Evolutionary conservation across 2,888 invertebrate genomes (phyloP).

Genomic region (Polydrusus cervinus): DNA sequence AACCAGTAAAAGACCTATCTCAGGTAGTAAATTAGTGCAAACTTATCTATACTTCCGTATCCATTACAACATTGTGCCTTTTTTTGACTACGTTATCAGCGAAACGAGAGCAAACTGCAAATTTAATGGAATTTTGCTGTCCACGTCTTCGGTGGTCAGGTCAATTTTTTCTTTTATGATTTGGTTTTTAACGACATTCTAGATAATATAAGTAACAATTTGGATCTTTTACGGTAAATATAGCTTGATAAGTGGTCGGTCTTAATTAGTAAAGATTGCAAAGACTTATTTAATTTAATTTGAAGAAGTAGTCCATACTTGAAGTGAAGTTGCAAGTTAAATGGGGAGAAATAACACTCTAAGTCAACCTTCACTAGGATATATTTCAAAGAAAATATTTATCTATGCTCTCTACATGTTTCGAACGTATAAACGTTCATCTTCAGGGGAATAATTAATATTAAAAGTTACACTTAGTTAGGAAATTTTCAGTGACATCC

Average conservation of each 20-base stretch:
- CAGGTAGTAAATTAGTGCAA: slow-evolving; percentile 44
- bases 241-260: background rate
- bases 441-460: too few relatives aligned
- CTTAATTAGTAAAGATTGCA: too few relatives aligned
- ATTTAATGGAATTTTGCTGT: slow-evolving; percentile 61
- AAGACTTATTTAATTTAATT: too few relatives aligned
- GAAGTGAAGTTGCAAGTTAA: too few relatives aligned
- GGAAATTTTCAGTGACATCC: too few relatives aligned
- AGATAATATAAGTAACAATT: background rate
- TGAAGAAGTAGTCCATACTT: too few relatives aligned
- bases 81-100: slow-evolving; percentile 52
- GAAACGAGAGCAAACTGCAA: slow-evolving; percentile 50
- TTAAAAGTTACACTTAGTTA: too few relatives aligned
- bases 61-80: slow-evolving; percentile 6
- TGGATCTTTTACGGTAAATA: background rate
- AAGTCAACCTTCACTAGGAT: too few relatives aligned
- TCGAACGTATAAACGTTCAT: too few relatives aligned
- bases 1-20: slow-evolving; percentile 22
- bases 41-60: slow-evolving; percentile 37
- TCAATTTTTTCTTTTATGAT: slow-evolving; percentile 9
- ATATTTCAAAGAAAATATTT: too few relatives aligned
- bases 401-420: too few relatives aligned
- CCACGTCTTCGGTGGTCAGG: slow-evolving; percentile 55
- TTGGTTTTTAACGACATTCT: slow-evolving; percentile 2
- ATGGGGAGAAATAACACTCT: too few relatives aligned